phyloP scores from a whole-genome alignment of 2,888 invertebrate species.

The Rhyacophila evoluta region DNA sequence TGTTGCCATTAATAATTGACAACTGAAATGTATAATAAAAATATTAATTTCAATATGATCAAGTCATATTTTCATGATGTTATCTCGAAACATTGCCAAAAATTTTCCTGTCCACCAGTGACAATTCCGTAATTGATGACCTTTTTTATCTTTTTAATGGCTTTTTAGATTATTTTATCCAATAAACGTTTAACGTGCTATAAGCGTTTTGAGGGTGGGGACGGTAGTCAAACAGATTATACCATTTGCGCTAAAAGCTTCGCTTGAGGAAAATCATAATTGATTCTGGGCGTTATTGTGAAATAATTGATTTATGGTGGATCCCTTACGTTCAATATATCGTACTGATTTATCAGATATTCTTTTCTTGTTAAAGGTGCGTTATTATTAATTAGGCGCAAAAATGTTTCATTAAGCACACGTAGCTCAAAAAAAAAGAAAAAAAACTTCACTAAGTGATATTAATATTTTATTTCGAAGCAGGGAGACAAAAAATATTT shows the following conservation, averaged over 20 bases:
- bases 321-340: constrained; percentile 10
- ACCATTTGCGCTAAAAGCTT: constrained; percentile 45
- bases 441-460: too few species aligned
- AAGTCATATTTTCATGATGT: not conserved
- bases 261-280: constrained; percentile 37
- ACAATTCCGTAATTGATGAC: constrained; percentile 51
- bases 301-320: constrained; percentile 26
- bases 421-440: too few species aligned
- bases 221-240: constrained; percentile 36
- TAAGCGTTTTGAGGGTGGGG: constrained; percentile 29
- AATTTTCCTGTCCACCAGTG: constrained; percentile 30
- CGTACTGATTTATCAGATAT: not conserved
- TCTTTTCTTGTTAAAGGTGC: not conserved
- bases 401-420: not conserved
- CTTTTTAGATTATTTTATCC: constrained; percentile 43
- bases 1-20: too few species aligned
- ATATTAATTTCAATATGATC: not conserved
- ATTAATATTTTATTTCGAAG: too few species aligned
- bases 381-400: not conserved
- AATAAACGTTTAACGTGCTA: constrained; percentile 42
- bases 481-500: too few species aligned
- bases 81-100: not conserved
- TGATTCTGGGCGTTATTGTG: constrained; percentile 37
- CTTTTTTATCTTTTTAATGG: constrained; percentile 51
- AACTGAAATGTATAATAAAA: not conserved